Evolutionary conservation across 2,888 invertebrate genomes (phyloP), one percentile per base, ranked within the genome.

Genomic region (Rhodophaea formosa): DNA sequence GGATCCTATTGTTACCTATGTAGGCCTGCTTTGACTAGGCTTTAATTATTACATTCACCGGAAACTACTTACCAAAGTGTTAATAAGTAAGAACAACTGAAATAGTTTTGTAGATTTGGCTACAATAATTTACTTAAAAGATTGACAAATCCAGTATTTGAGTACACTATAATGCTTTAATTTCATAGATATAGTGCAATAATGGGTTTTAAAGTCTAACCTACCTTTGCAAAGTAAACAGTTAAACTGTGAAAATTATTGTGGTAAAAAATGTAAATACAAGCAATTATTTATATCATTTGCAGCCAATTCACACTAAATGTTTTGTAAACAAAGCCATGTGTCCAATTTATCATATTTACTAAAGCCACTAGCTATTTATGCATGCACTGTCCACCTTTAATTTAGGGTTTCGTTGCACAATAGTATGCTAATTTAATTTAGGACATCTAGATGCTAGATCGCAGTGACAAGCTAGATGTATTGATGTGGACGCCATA

Each of bases 361-460:
- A 46, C 57, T 49, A 59, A 56, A 15, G 15, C 43, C 29, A 43
- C 29, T 43, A 60, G 59, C 59, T 57, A 52, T 14, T 12, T 39
- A 47, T 62, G 58, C 35, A 32, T 45, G 30, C 51, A 39, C 23
- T 51, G 51, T 17, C 16, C 35, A 51, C 16, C 16, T 51, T 51
- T 35, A 35, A 75, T 73, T 72, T 71, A 65, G 63, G 68, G 65
- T 62, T 64, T 56, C 57, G 70, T 82, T 80, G 68, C 79, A 74
- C 72, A 82, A 81, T 75, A 64, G 70, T 67, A 66, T 69, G 73
- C 77, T 78, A 81, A 86, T 82, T 83, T 83, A 81, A 86, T 82
- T 83, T 83, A 84, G 82, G 72, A 69, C 85, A 82, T 77, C 74
- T 81, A 84, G 80, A 83, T 83, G 76, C 75, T 75, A 84, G 81